A percentile compares a stretch with the other conserved stretches of the same genome.
Evolutionary conservation across 2,113 vertebrate species (phyloP).

Genomic region (Xenopus laevis): DNA sequence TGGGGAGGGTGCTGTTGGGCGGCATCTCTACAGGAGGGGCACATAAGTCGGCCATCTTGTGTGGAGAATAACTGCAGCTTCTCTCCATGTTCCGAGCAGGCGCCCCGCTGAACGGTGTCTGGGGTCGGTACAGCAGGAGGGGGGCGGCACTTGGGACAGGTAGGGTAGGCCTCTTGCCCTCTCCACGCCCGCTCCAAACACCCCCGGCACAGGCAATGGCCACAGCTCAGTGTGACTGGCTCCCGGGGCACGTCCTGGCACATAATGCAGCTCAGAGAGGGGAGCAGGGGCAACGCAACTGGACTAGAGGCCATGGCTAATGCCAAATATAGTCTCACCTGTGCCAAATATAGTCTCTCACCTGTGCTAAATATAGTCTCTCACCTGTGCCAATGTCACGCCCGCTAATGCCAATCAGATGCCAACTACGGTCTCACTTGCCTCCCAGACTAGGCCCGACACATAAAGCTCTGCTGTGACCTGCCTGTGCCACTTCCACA

Average conservation of each 20-base stretch:
- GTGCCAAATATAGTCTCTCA: too few species aligned
- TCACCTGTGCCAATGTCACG: too few species aligned
- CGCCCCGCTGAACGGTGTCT: constrained; percentile 15
- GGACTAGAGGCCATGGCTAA: constrained; percentile 17
- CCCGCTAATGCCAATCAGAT: too few species aligned
- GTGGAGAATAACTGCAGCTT: constrained; percentile 30
- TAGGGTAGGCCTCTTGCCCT: constrained; percentile 32
- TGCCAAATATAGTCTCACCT: too few species aligned
- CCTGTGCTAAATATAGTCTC: too few species aligned
- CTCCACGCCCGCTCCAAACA: constrained; percentile 40
- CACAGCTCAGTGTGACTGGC: constrained; percentile 32
- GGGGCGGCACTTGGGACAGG: constrained; percentile 33
- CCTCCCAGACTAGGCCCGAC: too few species aligned
- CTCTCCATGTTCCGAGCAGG: constrained; percentile 24
- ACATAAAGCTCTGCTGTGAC: neutral
- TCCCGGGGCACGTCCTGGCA: constrained; percentile 36
- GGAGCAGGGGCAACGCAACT: constrained; percentile 23
- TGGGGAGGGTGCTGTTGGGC: constrained; percentile 7
- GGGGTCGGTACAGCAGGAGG: constrained; percentile 8
- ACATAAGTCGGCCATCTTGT: constrained; percentile 20
- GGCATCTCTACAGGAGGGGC: constrained; percentile 2
- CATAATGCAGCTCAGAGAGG: constrained; percentile 30
- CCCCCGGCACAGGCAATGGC: constrained; percentile 33
- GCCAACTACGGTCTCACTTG: too few species aligned
- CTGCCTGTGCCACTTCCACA: neutral